Conservation (phyloP, 1,140 invertebrate genomes). For the Araneus ventricosus region DNA sequence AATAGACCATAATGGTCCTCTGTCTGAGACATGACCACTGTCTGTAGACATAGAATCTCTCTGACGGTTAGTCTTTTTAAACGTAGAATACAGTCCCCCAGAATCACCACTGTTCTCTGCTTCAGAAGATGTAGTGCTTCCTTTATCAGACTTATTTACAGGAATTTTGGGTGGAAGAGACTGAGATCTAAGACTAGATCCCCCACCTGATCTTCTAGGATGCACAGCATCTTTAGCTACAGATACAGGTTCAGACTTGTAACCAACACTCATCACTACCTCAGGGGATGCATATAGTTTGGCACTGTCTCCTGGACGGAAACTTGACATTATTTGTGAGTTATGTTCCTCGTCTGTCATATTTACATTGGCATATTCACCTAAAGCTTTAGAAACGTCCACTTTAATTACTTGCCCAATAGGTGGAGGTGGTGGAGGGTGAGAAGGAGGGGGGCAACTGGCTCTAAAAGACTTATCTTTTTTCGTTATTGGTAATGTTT, state of each 20-base stretch:
- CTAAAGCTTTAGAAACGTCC: constrained; percentile 73
- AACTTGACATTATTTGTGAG: constrained; percentile 86
- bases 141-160: constrained; percentile 70
- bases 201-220: constrained; percentile 70
- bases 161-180: constrained; percentile 78
- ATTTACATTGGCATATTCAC: constrained; percentile 76
- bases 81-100: constrained; percentile 72
- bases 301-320: constrained; percentile 89
- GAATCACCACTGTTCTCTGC: constrained; percentile 76
- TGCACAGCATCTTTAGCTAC: constrained; percentile 46
- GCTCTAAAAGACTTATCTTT: constrained; percentile 78
- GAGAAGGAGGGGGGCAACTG: constrained; percentile 85
- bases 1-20: constrained; percentile 58
- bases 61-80: constrained; percentile 70
- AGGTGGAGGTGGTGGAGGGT: constrained; percentile 86
- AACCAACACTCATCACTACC: constrained; percentile 88
- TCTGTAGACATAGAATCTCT: constrained; percentile 75
- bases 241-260: constrained; percentile 57
- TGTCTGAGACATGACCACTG: constrained; percentile 72
- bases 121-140: constrained; percentile 76
- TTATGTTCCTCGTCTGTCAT: constrained; percentile 56
- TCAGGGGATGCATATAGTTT: constrained; percentile 94
- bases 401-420: constrained; percentile 75
- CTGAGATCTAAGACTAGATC: constrained; percentile 80
- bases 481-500: constrained; percentile 75